Evolutionary conservation across 2,797 vertebrate genomes (phyloP).

Genomic region (Petrocephalus sullivani): DNA sequence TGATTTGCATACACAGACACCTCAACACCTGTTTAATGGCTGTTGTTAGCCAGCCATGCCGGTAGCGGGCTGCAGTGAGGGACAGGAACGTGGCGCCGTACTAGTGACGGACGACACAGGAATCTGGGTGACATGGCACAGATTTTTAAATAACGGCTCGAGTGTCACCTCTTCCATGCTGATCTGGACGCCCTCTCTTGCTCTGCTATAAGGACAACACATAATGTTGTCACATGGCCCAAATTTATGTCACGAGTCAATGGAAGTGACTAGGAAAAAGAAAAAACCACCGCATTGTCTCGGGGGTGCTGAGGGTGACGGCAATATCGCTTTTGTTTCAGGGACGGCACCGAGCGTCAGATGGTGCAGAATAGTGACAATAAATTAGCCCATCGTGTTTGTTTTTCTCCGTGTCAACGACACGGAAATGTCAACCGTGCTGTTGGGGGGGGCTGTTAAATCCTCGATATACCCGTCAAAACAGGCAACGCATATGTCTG

Average conservation of each 20-base stretch:
- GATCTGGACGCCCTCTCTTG: not conserved
- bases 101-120: not conserved
- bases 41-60: not conserved
- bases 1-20: not conserved
- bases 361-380: not conserved
- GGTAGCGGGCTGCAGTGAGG: not conserved
- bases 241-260: conserved; percentile 6
- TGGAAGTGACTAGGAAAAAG: not conserved
- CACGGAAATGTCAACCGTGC: not conserved
- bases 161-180: not conserved
- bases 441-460: not conserved
- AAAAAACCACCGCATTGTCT: not conserved
- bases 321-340: not conserved
- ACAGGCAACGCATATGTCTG: not conserved
- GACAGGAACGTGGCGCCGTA: not conserved
- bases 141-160: not conserved
- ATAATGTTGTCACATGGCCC: not conserved
- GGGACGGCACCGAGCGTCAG: not conserved
- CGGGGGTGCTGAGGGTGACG: not conserved
- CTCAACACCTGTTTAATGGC: not conserved
- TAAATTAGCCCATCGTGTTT: not conserved
- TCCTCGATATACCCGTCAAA: not conserved
- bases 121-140: not conserved
- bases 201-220: not conserved
- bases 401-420: not conserved